Evolutionary conservation across 1,140 invertebrate genomes (phyloP), one percentile per base, ranked within the genome.

Genomic region (Papilio polyxenes): DNA sequence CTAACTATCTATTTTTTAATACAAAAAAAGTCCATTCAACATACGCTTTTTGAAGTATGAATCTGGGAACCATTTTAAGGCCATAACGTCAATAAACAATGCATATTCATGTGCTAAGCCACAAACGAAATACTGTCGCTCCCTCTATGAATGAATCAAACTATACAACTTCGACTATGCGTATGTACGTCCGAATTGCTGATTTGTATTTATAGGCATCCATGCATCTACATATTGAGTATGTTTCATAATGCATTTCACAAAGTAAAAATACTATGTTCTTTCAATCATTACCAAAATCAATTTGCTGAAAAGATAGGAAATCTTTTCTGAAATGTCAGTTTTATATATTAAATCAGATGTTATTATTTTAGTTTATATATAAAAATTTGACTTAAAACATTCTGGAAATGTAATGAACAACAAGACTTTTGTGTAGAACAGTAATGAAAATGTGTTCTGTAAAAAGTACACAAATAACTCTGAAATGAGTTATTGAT

Each of bases 401-500:
- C 10, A 10, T 65, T 65, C 23, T 65, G 11, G 23, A 1, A 65
- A 65, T 5, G 10, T 65, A 72, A 59, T 51, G 49, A 13, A 51
- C n/a, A 59, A 17, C 10, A 72, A 72, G 65, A 15, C 31, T 72
- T 40, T 37, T 72, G 10, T 9, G 17, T 72, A 37, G 37, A 72
- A 37, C 37, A 72, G 31, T 72, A 72, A 72, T 72, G 65, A 72
- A 72, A 72, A 72, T 37, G 31, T 37, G 13, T 37, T 72, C 65
- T 7, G 31, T 72, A 37, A 17, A 72, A 72, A 72, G 65, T 37
- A 72, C 65, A 72, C 65, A 37, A 72, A 72, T 37, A 72, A 72
- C 31, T 72, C 65, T 72, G 65, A 72, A 72, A 72, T 72, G 65
- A 72, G 65, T 72, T 72, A 72, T 72, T 72, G 65, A 72, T 72